phyloP scores from a whole-genome alignment of 2,113 vertebrate genomes.

The Lasiurus borealis region DNA sequence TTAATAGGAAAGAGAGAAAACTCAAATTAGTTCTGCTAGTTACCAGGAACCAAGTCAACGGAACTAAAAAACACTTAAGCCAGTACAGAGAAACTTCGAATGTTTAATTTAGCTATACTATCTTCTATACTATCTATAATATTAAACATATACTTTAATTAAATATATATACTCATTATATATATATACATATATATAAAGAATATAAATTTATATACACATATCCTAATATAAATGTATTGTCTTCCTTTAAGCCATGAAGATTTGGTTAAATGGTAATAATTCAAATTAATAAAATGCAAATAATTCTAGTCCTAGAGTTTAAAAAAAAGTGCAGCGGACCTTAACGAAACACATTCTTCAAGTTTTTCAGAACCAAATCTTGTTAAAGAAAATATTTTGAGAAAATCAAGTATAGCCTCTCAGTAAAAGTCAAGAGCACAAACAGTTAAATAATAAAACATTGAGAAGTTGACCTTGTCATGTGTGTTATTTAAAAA shows the following conservation, averaged over 20 bases:
- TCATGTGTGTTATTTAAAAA: not conserved
- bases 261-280: slow-evolving; percentile 53
- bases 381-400: slow-evolving; percentile 64
- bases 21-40: not conserved
- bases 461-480: slow-evolving; percentile 53
- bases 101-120: not conserved
- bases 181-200: too few species aligned
- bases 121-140: not conserved
- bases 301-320: slow-evolving; percentile 36
- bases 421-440: slow-evolving; percentile 27
- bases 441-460: slow-evolving; percentile 44
- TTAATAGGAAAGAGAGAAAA: not conserved
- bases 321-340: not conserved
- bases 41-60: not conserved
- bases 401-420: slow-evolving; percentile 58
- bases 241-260: slow-evolving; percentile 12
- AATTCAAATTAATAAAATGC: slow-evolving; percentile 51
- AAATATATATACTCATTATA: not conserved
- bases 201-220: not conserved
- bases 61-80: not conserved
- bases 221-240: not conserved
- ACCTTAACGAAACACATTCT: slow-evolving; percentile 69
- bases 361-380: slow-evolving; percentile 63
- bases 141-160: not conserved
- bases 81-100: not conserved